Conservation (phyloP, 2,113 vertebrate genomes). For the Salminus brasiliensis region DNA sequence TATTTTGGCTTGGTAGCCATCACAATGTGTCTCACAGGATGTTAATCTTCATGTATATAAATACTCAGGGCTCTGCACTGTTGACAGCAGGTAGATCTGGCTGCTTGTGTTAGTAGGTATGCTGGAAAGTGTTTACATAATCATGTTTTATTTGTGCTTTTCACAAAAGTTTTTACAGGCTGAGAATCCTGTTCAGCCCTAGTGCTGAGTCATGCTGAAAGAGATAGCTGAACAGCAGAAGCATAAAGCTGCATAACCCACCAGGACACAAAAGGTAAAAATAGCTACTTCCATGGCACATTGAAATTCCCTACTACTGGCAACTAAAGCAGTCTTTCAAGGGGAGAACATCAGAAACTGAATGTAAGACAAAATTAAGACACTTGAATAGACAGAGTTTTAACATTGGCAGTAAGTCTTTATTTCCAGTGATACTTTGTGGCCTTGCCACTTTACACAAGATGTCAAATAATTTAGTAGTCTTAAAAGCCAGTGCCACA, state of each 20-base stretch:
- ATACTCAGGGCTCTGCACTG: not conserved
- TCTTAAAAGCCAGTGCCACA: not conserved
- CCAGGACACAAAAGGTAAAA: constrained; percentile 34
- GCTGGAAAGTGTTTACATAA: no score
- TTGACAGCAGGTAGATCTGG: no score
- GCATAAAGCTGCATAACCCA: constrained; percentile 13
- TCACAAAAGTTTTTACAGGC: not conserved
- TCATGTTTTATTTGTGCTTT: not conserved
- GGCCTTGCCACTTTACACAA: not conserved
- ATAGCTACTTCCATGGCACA: constrained; percentile 31
- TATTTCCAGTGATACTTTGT: no score
- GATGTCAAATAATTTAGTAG: not conserved
- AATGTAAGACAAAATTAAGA: not conserved
- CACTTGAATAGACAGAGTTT: no score
- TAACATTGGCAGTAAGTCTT: no score
- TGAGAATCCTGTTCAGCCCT: not conserved
- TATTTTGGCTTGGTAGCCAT: constrained; percentile 1
- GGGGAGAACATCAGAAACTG: not conserved
- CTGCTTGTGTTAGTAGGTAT: not conserved
- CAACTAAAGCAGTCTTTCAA: not conserved
- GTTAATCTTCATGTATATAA: not conserved
- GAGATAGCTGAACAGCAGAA: not conserved
- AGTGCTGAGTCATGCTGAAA: not conserved
- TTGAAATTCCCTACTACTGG: not conserved
- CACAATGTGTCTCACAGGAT: not conserved